Percentiles rank a stretch among this genome's conserved stretches.
Conservation (phyloP, 1,140 invertebrate species). For the Drosophila virilis region DNA sequence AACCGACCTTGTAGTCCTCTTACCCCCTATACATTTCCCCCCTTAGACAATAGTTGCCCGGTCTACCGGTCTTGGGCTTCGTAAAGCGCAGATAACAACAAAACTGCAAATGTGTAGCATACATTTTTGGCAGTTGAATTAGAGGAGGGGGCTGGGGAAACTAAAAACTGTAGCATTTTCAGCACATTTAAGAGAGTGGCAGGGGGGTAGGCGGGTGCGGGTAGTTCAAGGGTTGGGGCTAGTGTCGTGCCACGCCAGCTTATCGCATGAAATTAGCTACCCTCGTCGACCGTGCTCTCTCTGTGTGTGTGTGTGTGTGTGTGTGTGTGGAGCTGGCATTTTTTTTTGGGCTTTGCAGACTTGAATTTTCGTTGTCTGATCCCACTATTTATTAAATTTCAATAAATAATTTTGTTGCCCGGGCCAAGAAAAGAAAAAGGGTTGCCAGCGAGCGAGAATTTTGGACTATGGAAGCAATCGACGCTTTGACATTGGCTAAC, state of each 20-base stretch:
- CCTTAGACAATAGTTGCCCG: neutral
- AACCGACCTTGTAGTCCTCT: neutral
- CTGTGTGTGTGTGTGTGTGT: neutral
- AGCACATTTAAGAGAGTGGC: neutral
- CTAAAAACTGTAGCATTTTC: slow-evolving; percentile 70
- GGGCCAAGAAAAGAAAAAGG: slow-evolving; percentile 42
- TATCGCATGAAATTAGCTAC: slow-evolving; percentile 80
- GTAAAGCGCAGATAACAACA: slow-evolving; percentile 65
- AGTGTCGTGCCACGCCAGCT: slow-evolving; percentile 75
- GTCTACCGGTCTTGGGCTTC: slow-evolving; percentile 15
- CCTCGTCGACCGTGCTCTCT: slow-evolving; percentile 46
- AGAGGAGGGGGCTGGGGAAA: slow-evolving; percentile 13
- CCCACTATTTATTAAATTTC: slow-evolving; percentile 83
- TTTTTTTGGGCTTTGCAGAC: slow-evolving; percentile 77
- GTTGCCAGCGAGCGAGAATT: slow-evolving; percentile 25
- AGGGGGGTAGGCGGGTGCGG: neutral
- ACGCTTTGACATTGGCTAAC: neutral
- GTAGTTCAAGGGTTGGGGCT: slow-evolving; percentile 34
- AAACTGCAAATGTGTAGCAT: slow-evolving; percentile 70
- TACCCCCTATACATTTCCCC: neutral
- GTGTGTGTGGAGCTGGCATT: slow-evolving; percentile 38
- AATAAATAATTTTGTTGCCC: slow-evolving; percentile 77
- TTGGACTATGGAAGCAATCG: neutral
- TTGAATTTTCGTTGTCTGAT: slow-evolving; percentile 81
- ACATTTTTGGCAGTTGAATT: slow-evolving; percentile 52